These are phyloP conservation scores for Pyrocoelia pectoralis DNA, from an alignment of 2,888 invertebrate genomes.

Conservation along the genomic window DNA sequence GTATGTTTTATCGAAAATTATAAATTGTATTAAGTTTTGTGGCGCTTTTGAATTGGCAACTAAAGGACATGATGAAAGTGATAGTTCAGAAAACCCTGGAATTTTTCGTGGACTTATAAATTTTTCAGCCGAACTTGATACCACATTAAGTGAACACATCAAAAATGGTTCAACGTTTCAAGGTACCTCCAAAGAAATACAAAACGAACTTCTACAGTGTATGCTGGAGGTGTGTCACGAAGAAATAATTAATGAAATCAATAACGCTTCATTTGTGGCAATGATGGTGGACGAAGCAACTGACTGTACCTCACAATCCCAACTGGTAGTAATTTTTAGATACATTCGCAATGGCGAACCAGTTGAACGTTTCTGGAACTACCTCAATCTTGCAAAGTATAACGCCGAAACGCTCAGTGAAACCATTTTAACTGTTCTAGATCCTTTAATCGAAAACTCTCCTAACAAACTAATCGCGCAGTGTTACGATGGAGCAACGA, in stretches of 20 bases:
- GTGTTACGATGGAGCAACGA: slow-evolving; percentile 45
- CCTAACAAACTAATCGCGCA: slow-evolving; percentile 45
- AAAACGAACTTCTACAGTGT: slow-evolving; percentile 49
- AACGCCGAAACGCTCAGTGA: no score
- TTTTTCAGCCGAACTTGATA: slow-evolving; percentile 45
- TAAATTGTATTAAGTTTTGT: slow-evolving; percentile 50
- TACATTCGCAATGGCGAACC: slow-evolving; percentile 42
- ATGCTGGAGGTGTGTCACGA: slow-evolving; percentile 47
- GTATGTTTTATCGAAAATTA: slow-evolving; percentile 42
- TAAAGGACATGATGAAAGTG: slow-evolving; percentile 46
- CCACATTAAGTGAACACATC: slow-evolving; percentile 42
- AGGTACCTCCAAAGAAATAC: slow-evolving; percentile 47
- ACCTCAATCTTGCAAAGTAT: slow-evolving; percentile 38
- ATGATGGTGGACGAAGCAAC: slow-evolving; percentile 44
- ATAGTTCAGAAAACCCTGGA: slow-evolving; percentile 41
- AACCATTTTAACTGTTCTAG: neutral
- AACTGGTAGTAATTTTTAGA: slow-evolving; percentile 45
- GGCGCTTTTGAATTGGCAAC: slow-evolving; percentile 48
- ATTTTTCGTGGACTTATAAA: slow-evolving; percentile 47
- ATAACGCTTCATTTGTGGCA: neutral
- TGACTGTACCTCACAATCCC: slow-evolving; percentile 24
- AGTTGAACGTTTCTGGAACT: slow-evolving; percentile 42
- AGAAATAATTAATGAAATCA: slow-evolving; percentile 39
- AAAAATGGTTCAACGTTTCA: slow-evolving; percentile 44
- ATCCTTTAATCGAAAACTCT: no score